Base-by-base conservation (phyloP, 2,797 vertebrate genomes). In the Rhynchonycteris naso region DNA sequence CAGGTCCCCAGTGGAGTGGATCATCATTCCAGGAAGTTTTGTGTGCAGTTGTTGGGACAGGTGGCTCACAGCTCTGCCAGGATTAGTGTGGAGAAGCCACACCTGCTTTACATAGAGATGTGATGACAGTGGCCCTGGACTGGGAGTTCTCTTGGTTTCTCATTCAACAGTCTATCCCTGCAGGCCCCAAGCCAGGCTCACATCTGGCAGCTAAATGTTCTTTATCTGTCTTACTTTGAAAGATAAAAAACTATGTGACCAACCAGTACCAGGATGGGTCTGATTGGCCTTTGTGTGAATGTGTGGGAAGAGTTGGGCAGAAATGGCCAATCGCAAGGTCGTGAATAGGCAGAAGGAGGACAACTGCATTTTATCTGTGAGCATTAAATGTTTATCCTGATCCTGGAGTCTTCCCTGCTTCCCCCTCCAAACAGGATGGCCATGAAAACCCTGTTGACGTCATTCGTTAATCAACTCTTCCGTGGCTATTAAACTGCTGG, bases 11-110 rank as follows among this genome's bases (percentile, higher is more conserved):
- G 26, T 4, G 11, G 66, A 8, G 47, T 13, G 5, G 59, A n/a
- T 86, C 75, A 4, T 90, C 78, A 76, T 83, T 91, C 90, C 85
- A 24, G n/a, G 14, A 28, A 95, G 59, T 85, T 91, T 92, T 94
- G 82, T 33, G 24, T 87, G 82, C 95, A 95, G 92, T 95, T 97
- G 96, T 96, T 88, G n/a, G 82, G 93, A 92, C 97, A 97, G 96
- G 85, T 97, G 97, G 96, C 93, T n/a, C 11, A 38, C 50, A 76
- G 79, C 88, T 76, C 79, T 95, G 95, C 92, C 81, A 92, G 82
- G 93, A 95, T 93, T 86, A 68, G 88, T 24, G 75, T 28, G 18
- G 68, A 76, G 50, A 59, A 54, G 90, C 90, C 88, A 90, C 88
- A 82, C 85, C 90, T 96, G 92, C 85, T 95, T 19, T 66, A 15